Conservation (phyloP, 2,797 vertebrate genomes). For the Enteromius afrohamiltoni region DNA sequence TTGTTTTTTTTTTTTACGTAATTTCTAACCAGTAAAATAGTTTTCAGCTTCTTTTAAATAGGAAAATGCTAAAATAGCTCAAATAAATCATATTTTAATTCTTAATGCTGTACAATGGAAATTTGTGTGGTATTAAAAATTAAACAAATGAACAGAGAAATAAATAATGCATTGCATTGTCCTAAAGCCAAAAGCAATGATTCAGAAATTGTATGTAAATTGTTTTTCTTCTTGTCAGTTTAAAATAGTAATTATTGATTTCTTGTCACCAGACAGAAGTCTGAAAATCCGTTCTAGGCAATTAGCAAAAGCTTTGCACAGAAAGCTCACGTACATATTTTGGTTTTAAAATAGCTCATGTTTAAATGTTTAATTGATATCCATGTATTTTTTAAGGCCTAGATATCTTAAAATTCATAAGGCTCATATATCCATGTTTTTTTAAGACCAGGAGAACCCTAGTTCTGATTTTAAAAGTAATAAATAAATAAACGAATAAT, state of each 20-base stretch:
- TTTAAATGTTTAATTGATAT: not conserved
- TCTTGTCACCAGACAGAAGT: no score
- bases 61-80: not conserved
- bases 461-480: no score
- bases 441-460: not conserved
- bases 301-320: not conserved
- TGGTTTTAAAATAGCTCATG: not conserved
- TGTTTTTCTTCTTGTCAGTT: no score
- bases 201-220: not conserved
- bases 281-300: not conserved
- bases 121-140: not conserved
- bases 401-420: not conserved
- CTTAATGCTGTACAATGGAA: not conserved
- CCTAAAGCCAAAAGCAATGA: not conserved
- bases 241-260: no score
- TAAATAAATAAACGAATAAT: not conserved
- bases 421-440: not conserved
- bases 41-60: not conserved
- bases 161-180: not conserved
- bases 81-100: no score
- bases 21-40: not conserved
- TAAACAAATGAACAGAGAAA: not conserved
- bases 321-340: not conserved
- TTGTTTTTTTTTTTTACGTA: not conserved
- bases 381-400: not conserved